Evolutionary conservation across 2,797 vertebrate species (phyloP).

Genomic region (Scyliorhinus canicula): DNA sequence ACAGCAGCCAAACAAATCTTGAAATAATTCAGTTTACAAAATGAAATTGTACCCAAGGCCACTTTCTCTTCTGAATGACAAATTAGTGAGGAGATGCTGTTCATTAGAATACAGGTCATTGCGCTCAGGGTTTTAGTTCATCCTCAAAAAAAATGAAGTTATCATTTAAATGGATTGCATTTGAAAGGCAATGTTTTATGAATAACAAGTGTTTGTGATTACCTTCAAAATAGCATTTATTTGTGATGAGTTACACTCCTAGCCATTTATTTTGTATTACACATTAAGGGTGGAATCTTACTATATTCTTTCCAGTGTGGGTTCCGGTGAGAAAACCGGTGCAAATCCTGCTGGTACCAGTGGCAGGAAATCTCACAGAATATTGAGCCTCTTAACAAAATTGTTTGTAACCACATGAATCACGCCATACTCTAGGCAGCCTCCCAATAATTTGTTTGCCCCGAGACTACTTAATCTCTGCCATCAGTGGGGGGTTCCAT

Average conservation of each 20-base stretch:
- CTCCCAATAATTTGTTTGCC: too few relatives aligned
- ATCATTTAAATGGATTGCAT: background rate
- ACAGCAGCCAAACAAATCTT: background rate
- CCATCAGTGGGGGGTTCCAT: too few relatives aligned
- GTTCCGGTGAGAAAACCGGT: too few relatives aligned
- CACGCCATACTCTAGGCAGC: too few relatives aligned
- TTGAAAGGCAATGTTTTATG: background rate
- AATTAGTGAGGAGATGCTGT: background rate
- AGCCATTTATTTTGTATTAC: background rate
- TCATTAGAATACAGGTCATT: background rate
- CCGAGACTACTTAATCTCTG: too few relatives aligned
- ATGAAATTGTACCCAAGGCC: background rate
- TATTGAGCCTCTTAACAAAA: too few relatives aligned
- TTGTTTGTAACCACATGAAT: too few relatives aligned
- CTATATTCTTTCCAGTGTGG: too few relatives aligned
- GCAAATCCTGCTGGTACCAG: too few relatives aligned
- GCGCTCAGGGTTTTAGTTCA: background rate
- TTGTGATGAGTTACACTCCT: background rate
- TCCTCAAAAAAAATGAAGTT: background rate
- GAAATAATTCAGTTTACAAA: conserved; percentile 7
- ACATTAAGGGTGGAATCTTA: too few relatives aligned
- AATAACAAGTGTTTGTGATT: background rate
- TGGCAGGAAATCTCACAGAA: too few relatives aligned
- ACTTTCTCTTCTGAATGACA: background rate
- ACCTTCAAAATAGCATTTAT: background rate